Conservation (phyloP, 1,140 invertebrate species). For the Glossosoma conforme region DNA sequence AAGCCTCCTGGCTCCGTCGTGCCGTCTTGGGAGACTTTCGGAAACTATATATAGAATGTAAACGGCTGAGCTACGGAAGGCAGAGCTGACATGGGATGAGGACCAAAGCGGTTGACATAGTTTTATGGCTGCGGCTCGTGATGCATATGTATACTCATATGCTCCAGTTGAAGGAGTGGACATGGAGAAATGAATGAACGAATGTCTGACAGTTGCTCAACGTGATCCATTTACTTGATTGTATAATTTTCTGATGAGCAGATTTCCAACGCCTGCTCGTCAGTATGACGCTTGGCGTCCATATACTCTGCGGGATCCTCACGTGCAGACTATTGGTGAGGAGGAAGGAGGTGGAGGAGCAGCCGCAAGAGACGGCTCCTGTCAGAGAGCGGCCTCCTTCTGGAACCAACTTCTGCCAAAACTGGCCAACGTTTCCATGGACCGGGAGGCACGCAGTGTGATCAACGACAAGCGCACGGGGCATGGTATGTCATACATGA, state of each 20-base stretch:
- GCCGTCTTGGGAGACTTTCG: too few relatives aligned
- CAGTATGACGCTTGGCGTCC: conserved; percentile 53
- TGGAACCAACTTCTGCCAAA: conserved; percentile 45
- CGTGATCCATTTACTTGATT: too few relatives aligned
- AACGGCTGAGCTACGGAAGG: too few relatives aligned
- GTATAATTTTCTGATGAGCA: conserved; percentile 30
- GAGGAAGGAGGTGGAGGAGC: conserved; percentile 25
- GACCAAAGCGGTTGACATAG: too few relatives aligned
- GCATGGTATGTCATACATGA: conserved; percentile 34
- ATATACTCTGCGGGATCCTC: conserved; percentile 48
- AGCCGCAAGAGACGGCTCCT: conserved; percentile 17
- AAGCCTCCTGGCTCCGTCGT: too few relatives aligned
- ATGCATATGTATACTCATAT: too few relatives aligned
- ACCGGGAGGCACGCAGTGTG: conserved; percentile 31
- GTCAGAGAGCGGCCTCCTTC: conserved; percentile 33
- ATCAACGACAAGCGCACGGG: conserved; percentile 35
- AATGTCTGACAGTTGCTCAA: too few relatives aligned
- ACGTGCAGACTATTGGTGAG: conserved; percentile 39
- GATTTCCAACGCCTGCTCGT: conserved; percentile 50
- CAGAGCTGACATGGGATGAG: too few relatives aligned
- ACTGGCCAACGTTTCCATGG: conserved; percentile 31
- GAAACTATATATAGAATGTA: too few relatives aligned
- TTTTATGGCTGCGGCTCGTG: too few relatives aligned
- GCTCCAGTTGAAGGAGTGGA: too few relatives aligned
- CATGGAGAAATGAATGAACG: too few relatives aligned